phyloP scores from a whole-genome alignment of 2,113 vertebrate genomes.

The Choloepus hoffmanni region DNA sequence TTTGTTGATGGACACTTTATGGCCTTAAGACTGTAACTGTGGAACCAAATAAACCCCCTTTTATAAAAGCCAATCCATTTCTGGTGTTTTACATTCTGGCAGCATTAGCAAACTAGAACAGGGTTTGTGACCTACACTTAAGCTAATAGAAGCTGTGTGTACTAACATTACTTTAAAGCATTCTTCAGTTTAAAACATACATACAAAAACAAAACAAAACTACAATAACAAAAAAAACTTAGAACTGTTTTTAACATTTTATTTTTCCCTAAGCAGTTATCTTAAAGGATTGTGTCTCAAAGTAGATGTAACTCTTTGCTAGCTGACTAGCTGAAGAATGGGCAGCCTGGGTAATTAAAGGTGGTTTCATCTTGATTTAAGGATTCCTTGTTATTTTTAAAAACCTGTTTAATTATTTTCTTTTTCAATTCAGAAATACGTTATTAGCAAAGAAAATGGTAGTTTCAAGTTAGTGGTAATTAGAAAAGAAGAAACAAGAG shows the following conservation, averaged over 20 bases:
- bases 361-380: neutral
- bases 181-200: slow-evolving; percentile 41
- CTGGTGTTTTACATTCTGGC: too few species aligned
- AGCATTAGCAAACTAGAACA: too few species aligned
- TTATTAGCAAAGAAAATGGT: neutral
- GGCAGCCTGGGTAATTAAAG: neutral
- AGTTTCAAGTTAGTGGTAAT: neutral
- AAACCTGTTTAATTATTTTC: neutral
- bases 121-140: neutral
- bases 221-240: neutral
- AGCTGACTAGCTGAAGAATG: neutral
- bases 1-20: too few species aligned
- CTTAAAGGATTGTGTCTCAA: neutral
- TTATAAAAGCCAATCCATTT: too few species aligned
- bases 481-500: neutral
- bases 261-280: slow-evolving; percentile 51
- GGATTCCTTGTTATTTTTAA: slow-evolving; percentile 14
- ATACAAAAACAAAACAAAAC: neutral
- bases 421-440: slow-evolving; percentile 29
- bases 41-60: too few species aligned
- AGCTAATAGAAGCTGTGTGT: neutral
- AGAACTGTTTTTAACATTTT: neutral
- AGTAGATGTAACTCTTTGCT: neutral
- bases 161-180: neutral
- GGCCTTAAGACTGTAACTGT: too few species aligned